Base-by-base conservation (phyloP, 2,113 vertebrate species). In the Erpornis zantholeuca region DNA sequence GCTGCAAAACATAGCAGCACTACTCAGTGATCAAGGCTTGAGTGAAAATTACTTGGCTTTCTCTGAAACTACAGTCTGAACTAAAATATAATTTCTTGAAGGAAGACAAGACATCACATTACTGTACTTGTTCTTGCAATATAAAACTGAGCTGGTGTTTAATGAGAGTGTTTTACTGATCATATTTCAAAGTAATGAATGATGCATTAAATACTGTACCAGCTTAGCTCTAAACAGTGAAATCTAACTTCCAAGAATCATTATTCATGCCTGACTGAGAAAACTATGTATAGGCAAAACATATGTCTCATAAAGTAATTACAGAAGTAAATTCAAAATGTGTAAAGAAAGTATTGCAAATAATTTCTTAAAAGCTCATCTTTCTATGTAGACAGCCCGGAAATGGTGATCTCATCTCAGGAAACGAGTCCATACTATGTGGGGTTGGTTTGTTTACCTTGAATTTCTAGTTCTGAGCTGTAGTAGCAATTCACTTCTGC, bases 341-440 rank as follows among this genome's bases (percentile, higher is more conserved):
- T 52, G 36, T 36, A 72, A 71, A 59, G 23, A 7, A 71, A 60
- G 3, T 77, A 36, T 79, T 57, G 68, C 24, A 82, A 80, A 44
- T 65, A 0, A 28, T 54, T 77, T 70, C 40, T 77, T 70, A 54
- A 27, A 42, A 83, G 27, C 22, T 77, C 22, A 28, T 77, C 35
- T 77, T 83, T 63, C 31, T 56, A 1, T 70, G 7, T 53, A 56
- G 27, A 90, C 10, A 12, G 17, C 49, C 66, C 0, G 0, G 54
- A 73, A 79, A 59, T 20, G 3, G 15, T 25, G 31, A 79, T 72
- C 17, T 49, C 2, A 2, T 65, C 79, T 93, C 53, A 56, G 6
- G 21, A 44, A 87, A 45, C 0, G 0, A 78, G 44, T 75, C 28
- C 13, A 5, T 78, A 4, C 13, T 71, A 3, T 1, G 0, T 78